Evolutionary conservation across 1,140 invertebrate species (phyloP).

Genomic region (Ips nitidus): DNA sequence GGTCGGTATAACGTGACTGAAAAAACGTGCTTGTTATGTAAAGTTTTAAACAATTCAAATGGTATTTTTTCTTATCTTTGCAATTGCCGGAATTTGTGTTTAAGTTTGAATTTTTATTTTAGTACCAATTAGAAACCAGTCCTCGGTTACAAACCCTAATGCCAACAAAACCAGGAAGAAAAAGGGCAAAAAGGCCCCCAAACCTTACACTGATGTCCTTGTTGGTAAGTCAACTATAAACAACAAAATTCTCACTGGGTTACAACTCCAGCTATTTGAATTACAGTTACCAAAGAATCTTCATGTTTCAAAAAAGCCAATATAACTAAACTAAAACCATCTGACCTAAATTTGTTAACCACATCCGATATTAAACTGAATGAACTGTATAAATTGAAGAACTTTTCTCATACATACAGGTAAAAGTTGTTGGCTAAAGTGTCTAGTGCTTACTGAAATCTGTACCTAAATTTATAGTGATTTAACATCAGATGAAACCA

Average conservation of each 20-base stretch:
- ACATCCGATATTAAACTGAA: slow-evolving; percentile 58
- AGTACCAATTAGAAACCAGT: slow-evolving; percentile 41
- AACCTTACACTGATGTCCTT: slow-evolving; percentile 56
- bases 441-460: too few species aligned
- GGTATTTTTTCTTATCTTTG: not conserved
- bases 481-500: slow-evolving; percentile 36
- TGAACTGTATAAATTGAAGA: slow-evolving; percentile 58
- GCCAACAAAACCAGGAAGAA: slow-evolving; percentile 42
- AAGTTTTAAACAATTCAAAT: slow-evolving; percentile 32
- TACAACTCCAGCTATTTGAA: slow-evolving; percentile 1
- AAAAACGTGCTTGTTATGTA: slow-evolving; percentile 39
- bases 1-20: slow-evolving; percentile 21
- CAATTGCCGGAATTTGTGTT: not conserved
- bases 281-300: slow-evolving; percentile 61
- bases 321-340: slow-evolving; percentile 63
- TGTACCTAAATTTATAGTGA: slow-evolving; percentile 39
- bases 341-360: slow-evolving; percentile 64
- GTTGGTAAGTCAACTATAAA: slow-evolving; percentile 49
- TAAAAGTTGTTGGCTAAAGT: slow-evolving; percentile 11
- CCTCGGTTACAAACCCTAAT: slow-evolving; percentile 41
- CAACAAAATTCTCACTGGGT: not conserved
- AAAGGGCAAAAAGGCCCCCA: slow-evolving; percentile 45
- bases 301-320: slow-evolving; percentile 64
- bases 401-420: slow-evolving; percentile 50
- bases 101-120: not conserved